Conservation (phyloP, 2,113 vertebrate species). For the Callithrix jacchus region DNA sequence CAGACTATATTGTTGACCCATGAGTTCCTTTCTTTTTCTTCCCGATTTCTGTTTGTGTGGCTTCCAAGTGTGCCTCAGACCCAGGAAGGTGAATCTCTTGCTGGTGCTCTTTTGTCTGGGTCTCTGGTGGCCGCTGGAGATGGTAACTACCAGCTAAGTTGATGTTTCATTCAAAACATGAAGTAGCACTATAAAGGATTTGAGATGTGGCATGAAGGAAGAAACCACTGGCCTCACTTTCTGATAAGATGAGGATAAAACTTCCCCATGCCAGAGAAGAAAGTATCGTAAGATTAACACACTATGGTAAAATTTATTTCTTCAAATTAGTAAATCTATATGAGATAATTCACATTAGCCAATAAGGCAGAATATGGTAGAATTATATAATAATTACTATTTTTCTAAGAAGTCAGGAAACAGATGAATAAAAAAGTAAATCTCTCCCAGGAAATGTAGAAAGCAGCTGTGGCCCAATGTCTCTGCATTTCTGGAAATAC, state of each 20-base stretch:
- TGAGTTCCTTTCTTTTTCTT: background rate
- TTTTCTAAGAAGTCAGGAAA: background rate
- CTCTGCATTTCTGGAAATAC: background rate
- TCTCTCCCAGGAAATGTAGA: background rate
- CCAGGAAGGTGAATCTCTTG: background rate
- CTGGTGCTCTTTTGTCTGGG: background rate
- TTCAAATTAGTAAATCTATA: background rate
- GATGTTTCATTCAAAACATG: background rate
- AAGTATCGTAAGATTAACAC: background rate
- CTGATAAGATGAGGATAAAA: background rate
- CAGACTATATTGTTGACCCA: background rate
- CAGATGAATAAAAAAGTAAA: background rate
- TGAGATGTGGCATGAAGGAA: background rate
- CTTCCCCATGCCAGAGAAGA: background rate
- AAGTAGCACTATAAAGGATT: background rate
- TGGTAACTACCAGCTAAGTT: background rate
- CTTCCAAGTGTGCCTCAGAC: background rate
- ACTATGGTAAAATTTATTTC: background rate
- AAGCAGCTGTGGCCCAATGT: background rate
- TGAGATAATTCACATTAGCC: constrained; percentile 31
- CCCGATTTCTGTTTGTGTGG: background rate
- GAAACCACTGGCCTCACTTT: background rate
- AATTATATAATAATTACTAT: background rate
- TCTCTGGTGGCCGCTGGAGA: background rate
- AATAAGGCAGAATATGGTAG: background rate